These are phyloP conservation scores for Pammene fasciana DNA, from an alignment of 2,888 invertebrate genomes.

Conservation along the genomic window DNA sequence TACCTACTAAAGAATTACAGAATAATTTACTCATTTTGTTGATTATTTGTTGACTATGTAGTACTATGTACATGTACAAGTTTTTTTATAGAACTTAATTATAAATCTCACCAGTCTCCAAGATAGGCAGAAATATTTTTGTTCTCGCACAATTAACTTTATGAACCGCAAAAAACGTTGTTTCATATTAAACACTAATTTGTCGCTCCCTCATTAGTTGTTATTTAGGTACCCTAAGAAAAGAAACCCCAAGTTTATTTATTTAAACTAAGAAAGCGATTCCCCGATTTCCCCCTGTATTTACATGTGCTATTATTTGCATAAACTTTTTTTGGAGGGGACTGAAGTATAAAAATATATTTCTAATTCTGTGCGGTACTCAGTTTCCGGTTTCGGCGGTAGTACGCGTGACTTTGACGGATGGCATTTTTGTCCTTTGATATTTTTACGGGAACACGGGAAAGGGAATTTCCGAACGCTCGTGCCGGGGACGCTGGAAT, in stretches of 20 bases:
- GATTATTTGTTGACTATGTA: too few species aligned
- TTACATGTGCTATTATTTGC: constrained; percentile 82
- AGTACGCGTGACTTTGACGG: constrained; percentile 70
- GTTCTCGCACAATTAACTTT: constrained; percentile 42
- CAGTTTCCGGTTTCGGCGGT: constrained; percentile 72
- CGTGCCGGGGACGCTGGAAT: constrained; percentile 9
- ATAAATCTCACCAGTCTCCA: constrained; percentile 3
- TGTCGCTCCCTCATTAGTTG: constrained; percentile 48
- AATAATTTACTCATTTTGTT: too few species aligned
- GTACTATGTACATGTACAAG: too few species aligned
- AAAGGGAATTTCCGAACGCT: constrained; percentile 27
- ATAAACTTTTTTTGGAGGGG: constrained; percentile 75
- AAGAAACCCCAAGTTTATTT: constrained; percentile 43
- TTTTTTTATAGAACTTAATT: too few species aligned
- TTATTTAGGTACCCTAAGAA: constrained; percentile 39
- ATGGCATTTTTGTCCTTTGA: constrained; percentile 71
- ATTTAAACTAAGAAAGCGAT: constrained; percentile 47
- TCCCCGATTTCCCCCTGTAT: constrained; percentile 72
- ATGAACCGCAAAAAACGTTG: constrained; percentile 41
- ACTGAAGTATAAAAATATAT: constrained; percentile 78
- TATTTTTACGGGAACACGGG: constrained; percentile 63
- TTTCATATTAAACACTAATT: constrained; percentile 48
- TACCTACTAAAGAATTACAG: too few species aligned
- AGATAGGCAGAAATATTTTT: background rate
- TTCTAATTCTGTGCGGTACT: constrained; percentile 77